phyloP scores from a whole-genome alignment of 2,888 invertebrate species.

The Chrysolina americana region DNA sequence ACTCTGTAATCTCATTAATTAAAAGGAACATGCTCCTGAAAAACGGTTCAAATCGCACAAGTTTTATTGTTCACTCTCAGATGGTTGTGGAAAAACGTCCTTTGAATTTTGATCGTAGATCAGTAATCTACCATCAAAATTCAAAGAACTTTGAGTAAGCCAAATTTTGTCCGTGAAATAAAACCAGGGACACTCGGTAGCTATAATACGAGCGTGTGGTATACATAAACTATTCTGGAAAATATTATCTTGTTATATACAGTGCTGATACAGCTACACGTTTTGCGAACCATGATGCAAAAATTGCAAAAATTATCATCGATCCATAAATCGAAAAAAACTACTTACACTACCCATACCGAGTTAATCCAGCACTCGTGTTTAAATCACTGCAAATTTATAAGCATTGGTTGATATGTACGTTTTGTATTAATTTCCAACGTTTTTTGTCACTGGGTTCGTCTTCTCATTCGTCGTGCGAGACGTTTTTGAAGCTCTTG shows the following conservation, averaged over 20 bases:
- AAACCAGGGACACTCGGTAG: neutral
- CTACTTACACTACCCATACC: slow-evolving; percentile 32
- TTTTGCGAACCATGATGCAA: slow-evolving; percentile 65
- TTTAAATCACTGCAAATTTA: slow-evolving; percentile 42
- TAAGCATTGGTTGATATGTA: slow-evolving; percentile 47
- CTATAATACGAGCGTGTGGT: slow-evolving; percentile 13
- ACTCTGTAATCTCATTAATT: no score
- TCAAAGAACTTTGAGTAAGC: neutral
- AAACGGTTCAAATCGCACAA: no score
- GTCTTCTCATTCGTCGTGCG: slow-evolving; percentile 55
- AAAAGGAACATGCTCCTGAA: no score
- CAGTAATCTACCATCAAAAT: no score
- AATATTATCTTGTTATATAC: slow-evolving; percentile 60
- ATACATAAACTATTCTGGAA: slow-evolving; percentile 24
- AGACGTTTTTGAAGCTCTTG: slow-evolving; percentile 83
- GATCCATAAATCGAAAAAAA: slow-evolving; percentile 25
- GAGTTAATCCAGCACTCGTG: slow-evolving; percentile 35
- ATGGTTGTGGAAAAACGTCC: no score
- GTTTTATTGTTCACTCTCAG: no score
- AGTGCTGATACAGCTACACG: slow-evolving; percentile 68
- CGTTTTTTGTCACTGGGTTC: slow-evolving; percentile 28
- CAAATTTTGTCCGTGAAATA: neutral
- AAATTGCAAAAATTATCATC: slow-evolving; percentile 42
- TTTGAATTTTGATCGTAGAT: no score
- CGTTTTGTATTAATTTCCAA: slow-evolving; percentile 30